phyloP scores from a whole-genome alignment of 1,140 invertebrate genomes.

The Drepana arcuata region DNA sequence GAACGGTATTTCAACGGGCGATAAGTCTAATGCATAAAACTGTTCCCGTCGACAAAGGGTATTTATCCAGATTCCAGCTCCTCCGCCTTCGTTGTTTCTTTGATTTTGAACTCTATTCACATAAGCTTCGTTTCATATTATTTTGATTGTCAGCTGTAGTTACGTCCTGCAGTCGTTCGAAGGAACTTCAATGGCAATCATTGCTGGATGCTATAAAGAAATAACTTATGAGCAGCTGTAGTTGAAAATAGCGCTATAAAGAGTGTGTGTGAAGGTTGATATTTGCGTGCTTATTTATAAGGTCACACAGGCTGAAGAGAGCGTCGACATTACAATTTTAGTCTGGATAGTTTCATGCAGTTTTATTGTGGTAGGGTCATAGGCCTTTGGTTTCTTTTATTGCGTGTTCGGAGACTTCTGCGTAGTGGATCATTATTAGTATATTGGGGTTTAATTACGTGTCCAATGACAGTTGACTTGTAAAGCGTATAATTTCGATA shows the following conservation, averaged over 20 bases:
- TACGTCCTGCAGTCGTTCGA: constrained; percentile 23
- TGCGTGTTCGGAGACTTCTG: constrained; percentile 32
- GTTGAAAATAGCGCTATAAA: constrained; percentile 18
- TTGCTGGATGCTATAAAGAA: constrained; percentile 31
- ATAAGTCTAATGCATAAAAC: constrained; percentile 42
- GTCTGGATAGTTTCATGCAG: constrained; percentile 59
- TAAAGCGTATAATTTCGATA: no score
- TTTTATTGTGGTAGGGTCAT: constrained; percentile 67
- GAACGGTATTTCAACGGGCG: constrained; percentile 26
- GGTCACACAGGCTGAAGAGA: constrained; percentile 32
- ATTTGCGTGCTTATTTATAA: constrained; percentile 24
- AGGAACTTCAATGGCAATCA: constrained; percentile 39
- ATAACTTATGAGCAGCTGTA: constrained; percentile 9
- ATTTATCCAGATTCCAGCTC: constrained; percentile 43
- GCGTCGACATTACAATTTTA: constrained; percentile 66
- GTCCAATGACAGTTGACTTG: no score
- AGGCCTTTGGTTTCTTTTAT: constrained; percentile 39
- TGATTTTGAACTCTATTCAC: constrained; percentile 17
- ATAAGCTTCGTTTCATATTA: background rate
- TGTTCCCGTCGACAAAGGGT: constrained; percentile 30
- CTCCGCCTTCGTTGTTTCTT: constrained; percentile 22
- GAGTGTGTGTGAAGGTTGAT: constrained; percentile 10
- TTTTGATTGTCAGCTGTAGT: constrained; percentile 1
- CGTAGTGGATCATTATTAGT: constrained; percentile 21
- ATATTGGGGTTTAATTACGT: constrained; percentile 29